Evolutionary conservation across 2,888 invertebrate species (phyloP).

Genomic region (Zeuzera pyrina): DNA sequence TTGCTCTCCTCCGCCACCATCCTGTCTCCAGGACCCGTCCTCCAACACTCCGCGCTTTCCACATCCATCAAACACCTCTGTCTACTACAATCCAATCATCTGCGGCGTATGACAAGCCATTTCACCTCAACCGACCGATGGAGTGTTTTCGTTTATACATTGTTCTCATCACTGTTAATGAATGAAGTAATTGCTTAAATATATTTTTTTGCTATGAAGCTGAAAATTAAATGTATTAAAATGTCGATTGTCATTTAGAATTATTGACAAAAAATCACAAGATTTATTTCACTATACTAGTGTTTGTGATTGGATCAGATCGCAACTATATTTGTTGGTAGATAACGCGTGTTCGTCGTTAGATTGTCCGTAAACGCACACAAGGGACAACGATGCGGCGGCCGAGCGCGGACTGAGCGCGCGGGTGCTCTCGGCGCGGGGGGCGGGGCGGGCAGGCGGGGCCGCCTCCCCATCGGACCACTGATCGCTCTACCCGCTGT

Average conservation of each 20-base stretch:
- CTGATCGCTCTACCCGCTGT: slow-evolving; percentile 58
- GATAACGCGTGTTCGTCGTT: slow-evolving; percentile 22
- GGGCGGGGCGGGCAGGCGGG: slow-evolving; percentile 25
- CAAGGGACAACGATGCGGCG: slow-evolving; percentile 38
- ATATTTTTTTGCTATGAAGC: too few relatives aligned
- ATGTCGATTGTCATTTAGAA: too few relatives aligned
- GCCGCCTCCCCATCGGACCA: slow-evolving; percentile 44
- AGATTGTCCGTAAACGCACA: slow-evolving; percentile 12
- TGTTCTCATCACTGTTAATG: background rate
- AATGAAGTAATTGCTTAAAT: too few relatives aligned
- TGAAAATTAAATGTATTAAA: too few relatives aligned
- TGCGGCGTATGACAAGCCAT: slow-evolving; percentile 26
- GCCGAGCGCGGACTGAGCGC: slow-evolving; percentile 60
- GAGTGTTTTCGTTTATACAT: slow-evolving; percentile 26
- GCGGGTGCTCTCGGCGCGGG: slow-evolving; percentile 28
- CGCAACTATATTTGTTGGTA: too few relatives aligned
- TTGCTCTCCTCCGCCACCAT: slow-evolving; percentile 66
- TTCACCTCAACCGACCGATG: slow-evolving; percentile 46
- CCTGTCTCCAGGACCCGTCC: slow-evolving; percentile 43
- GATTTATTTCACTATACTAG: too few relatives aligned
- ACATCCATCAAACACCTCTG: slow-evolving; percentile 61
- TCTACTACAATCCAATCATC: slow-evolving; percentile 22
- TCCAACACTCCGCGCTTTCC: slow-evolving; percentile 61
- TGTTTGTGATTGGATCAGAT: too few relatives aligned
- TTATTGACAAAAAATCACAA: too few relatives aligned